Evolutionary conservation across 1,140 invertebrate genomes (phyloP).

Genomic region (Bombus vancouverensis): DNA sequence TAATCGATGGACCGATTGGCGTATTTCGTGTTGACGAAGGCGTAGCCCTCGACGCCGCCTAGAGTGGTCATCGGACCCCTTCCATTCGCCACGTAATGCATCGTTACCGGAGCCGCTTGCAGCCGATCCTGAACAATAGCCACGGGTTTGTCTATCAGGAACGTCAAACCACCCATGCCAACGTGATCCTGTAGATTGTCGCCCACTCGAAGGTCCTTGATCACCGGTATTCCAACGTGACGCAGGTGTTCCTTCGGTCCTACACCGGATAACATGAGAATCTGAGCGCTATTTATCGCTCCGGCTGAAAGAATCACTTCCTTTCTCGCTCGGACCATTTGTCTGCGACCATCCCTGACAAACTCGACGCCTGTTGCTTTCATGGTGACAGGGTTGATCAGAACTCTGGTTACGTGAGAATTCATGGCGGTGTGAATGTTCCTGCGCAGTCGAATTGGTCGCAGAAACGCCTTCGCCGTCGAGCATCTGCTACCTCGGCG

Average conservation of each 20-base stretch:
- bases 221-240: conserved; percentile 87
- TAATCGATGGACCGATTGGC: conserved; percentile 88
- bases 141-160: conserved; percentile 89
- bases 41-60: conserved; percentile 92
- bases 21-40: conserved; percentile 92
- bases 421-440: conserved; percentile 92
- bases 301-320: conserved; percentile 92
- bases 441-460: conserved; percentile 88
- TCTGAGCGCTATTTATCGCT: conserved; percentile 90
- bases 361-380: conserved; percentile 90
- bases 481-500: conserved; percentile 92
- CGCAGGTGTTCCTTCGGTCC: conserved; percentile 90
- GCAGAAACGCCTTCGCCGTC: conserved; percentile 94
- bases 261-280: conserved; percentile 94
- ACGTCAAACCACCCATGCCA: conserved; percentile 91
- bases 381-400: conserved; percentile 89
- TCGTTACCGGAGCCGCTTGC: conserved; percentile 88
- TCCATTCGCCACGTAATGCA: conserved; percentile 90
- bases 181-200: conserved; percentile 93
- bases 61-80: conserved; percentile 92
- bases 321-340: conserved; percentile 86
- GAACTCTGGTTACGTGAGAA: conserved; percentile 88
- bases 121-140: conserved; percentile 89
- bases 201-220: conserved; percentile 90
- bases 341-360: conserved; percentile 86